These are phyloP conservation scores for Malurus melanocephalus DNA, from an alignment of 2,113 vertebrate species.

Conservation along the genomic window DNA sequence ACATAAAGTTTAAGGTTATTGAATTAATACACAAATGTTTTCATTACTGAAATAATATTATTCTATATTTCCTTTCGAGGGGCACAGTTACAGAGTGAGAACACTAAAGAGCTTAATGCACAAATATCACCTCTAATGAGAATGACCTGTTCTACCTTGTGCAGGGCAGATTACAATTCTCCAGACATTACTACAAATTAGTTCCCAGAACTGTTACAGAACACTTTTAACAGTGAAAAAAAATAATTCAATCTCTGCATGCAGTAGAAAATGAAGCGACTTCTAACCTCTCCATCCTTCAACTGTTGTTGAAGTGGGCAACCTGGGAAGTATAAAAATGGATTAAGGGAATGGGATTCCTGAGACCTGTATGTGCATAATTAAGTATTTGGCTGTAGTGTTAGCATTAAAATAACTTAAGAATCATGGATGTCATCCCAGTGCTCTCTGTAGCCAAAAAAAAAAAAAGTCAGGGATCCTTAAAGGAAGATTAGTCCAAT, in stretches of 20 bases:
- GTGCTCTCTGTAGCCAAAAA: background rate
- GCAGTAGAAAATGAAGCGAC: background rate
- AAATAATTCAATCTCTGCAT: background rate
- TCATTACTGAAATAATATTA: background rate
- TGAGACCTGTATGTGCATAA: background rate
- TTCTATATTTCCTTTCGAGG: background rate
- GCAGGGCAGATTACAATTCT: background rate
- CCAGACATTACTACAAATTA: background rate
- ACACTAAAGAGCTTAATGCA: background rate
- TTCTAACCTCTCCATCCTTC: background rate
- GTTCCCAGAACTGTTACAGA: background rate
- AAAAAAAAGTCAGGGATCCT: background rate
- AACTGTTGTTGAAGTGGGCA: background rate
- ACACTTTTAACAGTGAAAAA: background rate
- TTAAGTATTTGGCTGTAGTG: background rate
- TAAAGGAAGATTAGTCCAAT: background rate
- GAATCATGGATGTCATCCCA: background rate
- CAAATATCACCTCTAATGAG: background rate
- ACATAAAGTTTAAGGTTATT: background rate
- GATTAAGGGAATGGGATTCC: background rate
- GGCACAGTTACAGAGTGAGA: background rate
- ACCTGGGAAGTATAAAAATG: background rate
- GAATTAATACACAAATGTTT: background rate
- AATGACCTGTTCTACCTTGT: background rate
- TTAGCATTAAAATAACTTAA: background rate